These are phyloP conservation scores for Hystrix cristata DNA, from an alignment of 2,113 vertebrate species.

Conservation along the genomic window DNA sequence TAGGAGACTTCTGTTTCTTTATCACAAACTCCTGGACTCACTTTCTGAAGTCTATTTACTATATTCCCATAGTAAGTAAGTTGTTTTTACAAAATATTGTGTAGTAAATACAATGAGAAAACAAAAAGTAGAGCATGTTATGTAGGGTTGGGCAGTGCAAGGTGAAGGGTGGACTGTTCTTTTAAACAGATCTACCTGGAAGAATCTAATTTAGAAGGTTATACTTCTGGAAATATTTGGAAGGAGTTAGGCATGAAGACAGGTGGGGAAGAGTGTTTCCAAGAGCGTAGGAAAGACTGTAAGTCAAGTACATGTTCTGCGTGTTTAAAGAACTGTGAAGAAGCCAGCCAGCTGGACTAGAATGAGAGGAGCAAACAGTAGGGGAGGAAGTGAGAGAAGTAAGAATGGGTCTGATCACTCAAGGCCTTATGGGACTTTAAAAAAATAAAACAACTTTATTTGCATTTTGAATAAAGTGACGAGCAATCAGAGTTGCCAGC, in stretches of 20 bases:
- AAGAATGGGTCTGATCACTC: not conserved
- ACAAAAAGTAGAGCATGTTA: not conserved
- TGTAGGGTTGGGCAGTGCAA: not conserved
- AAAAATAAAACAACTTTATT: not conserved
- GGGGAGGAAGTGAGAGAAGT: not conserved
- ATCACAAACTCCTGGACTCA: not conserved
- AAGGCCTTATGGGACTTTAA: not conserved
- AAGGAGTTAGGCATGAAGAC: not conserved
- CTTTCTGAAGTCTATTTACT: not conserved
- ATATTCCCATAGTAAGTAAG: not conserved
- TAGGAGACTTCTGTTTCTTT: not conserved
- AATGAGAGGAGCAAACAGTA: not conserved
- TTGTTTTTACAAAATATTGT: not conserved
- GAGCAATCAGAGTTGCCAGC: not conserved
- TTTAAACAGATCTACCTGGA: not conserved
- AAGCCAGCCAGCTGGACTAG: not conserved
- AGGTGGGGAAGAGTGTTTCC: not conserved
- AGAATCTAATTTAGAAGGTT: not conserved
- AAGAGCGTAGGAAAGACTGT: not conserved
- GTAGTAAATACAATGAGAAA: not conserved
- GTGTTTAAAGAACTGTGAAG: not conserved
- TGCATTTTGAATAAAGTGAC: conserved; percentile 6
- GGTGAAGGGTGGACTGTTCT: not conserved
- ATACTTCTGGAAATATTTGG: not conserved
- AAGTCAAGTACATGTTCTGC: not conserved